Percentiles rank a stretch among this genome's conserved stretches.
phyloP scores from a whole-genome alignment of 2,888 invertebrate genomes.

The Rotaria sp. region DNA sequence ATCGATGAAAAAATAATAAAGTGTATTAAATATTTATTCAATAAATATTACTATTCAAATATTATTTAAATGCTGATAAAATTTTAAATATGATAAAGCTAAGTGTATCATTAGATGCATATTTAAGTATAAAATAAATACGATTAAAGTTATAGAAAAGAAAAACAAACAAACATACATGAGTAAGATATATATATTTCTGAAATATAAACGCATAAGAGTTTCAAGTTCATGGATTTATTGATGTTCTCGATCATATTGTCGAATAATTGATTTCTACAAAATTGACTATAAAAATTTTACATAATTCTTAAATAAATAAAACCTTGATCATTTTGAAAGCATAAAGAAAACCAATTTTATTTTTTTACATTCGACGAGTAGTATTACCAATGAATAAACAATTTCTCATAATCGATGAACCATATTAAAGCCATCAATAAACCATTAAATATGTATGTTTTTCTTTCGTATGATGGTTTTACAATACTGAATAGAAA shows the following conservation, averaged over 20 bases:
- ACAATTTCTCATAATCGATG: constrained; percentile 32
- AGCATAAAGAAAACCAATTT: neutral
- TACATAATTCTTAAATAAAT: no score
- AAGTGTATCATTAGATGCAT: constrained; percentile 50
- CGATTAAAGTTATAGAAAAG: constrained; percentile 52
- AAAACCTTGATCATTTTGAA: neutral
- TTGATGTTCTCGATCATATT: constrained; percentile 82
- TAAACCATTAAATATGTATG: neutral
- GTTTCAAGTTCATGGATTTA: constrained; percentile 92
- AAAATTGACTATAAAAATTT: no score
- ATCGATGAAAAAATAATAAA: constrained; percentile 75
- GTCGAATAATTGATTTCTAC: constrained; percentile 73
- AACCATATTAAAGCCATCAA: constrained; percentile 38
- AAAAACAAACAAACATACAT: constrained; percentile 44
- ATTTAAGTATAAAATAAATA: constrained; percentile 52
- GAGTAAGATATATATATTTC: constrained; percentile 50
- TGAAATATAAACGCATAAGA: constrained; percentile 59
- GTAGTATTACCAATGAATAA: constrained; percentile 34
- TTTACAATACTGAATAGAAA: neutral
- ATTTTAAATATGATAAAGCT: constrained; percentile 48
- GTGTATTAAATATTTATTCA: constrained; percentile 74
- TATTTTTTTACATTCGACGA: constrained; percentile 22
- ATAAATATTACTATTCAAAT: constrained; percentile 61
- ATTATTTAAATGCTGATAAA: constrained; percentile 47
- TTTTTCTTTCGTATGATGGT: no score